Evolutionary conservation across 2,888 invertebrate genomes (phyloP), one percentile per base, ranked within the genome.

Genomic region (Stegophylla sp.): DNA sequence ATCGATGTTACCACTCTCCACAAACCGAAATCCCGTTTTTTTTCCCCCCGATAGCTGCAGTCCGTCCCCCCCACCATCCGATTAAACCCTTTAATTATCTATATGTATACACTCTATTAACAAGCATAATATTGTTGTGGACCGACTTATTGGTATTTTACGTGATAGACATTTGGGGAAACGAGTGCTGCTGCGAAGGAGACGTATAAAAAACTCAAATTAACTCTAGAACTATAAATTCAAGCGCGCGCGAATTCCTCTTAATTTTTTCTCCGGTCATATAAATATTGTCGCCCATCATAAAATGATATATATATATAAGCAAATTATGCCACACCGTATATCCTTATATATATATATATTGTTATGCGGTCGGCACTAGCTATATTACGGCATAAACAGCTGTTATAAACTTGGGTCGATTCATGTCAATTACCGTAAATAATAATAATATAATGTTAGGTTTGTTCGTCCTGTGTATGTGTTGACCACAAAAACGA

Each of bases 341-440:
- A 9, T 48, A 15, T 15, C 17, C 3, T 1, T 10, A 13, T 45
- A 13, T 45, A 13, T 13, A 13, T 48, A 48, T 15, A 13, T 15
- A 1, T 2, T 17, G 20, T 53, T n/a, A 20, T 17, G 20, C n/a
- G 3, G 53, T 53, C 9, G 17, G n/a, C 9, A 20, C 20, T 53
- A 9, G 9, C n/a, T 5, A n/a, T 53, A 20, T 0, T n/a, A 9
- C 20, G 53, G 53, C 5, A n/a, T 45, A 12, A 2, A 1, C 13
- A 10, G 10, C 4, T 43, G 10, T 43, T 43, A 43, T 45, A 34
- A 0, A 41, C 63, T 34, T 34, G 17, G 63, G 64, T 43, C 64
- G 64, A 64, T 41, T 64, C 43, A 64, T 41, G 15, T n/a, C 64
- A 43, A 64, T 64, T 64, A 64, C 23, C 43, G 20, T 64, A 64